phyloP scores from a whole-genome alignment of 2,797 vertebrate species.

The Lepilemur septentrionalis region DNA sequence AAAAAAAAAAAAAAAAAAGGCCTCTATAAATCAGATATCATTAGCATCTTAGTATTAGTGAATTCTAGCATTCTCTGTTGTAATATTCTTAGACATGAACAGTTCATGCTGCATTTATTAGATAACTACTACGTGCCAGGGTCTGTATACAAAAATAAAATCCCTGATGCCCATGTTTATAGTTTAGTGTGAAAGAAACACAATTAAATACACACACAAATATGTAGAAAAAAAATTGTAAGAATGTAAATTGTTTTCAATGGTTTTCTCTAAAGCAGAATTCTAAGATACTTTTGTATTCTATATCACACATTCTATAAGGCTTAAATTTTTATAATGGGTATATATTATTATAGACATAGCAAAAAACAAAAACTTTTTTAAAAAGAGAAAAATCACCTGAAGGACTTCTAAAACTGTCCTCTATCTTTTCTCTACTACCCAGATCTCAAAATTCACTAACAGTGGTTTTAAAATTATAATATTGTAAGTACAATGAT shows the following conservation, averaged over 20 bases:
- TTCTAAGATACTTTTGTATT: background rate
- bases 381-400: background rate
- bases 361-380: background rate
- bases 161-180: background rate
- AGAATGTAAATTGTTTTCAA: background rate
- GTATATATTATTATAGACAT: background rate
- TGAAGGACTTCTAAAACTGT: background rate
- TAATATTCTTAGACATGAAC: background rate
- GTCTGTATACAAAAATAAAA: background rate
- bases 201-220: background rate
- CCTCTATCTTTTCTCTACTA: background rate
- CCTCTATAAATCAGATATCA: background rate
- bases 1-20: too few species aligned
- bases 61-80: background rate
- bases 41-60: background rate
- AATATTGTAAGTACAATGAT: background rate
- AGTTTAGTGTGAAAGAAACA: background rate
- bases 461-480: background rate
- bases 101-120: background rate
- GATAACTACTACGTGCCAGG: background rate
- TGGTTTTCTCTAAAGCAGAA: background rate
- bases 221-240: background rate
- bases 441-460: background rate
- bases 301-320: background rate
- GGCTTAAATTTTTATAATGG: background rate